Evolutionary conservation across 2,888 invertebrate genomes (phyloP), one percentile per base, ranked within the genome.

Genomic region (Drymonia ruficornis): DNA sequence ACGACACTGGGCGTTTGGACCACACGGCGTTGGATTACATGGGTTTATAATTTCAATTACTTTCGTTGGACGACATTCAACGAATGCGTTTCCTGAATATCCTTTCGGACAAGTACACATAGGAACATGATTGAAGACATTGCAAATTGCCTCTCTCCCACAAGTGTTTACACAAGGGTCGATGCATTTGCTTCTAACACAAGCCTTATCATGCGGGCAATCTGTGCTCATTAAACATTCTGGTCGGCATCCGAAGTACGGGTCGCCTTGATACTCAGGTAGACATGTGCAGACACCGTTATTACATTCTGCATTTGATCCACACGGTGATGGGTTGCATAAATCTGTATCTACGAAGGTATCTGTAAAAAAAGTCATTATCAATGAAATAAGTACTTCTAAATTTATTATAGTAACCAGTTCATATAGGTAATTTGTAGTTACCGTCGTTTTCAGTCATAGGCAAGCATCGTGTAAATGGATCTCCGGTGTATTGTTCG

Each of bases 101-200:
- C 95, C 94, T 59, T 80, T 81, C 29, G 93, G 93, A 80, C 95
- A 95, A 54, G 88, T 91, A 69, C 95, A 95, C 84, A 93, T 92
- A 0, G 94, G 94, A 44, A 93, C 83, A 72, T 94, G 94, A 72
- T 94, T 94, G 50, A 95, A 94, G 1, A 96, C 96, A 53, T 94
- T 93, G 74, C 97, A 97, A 47, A 94, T 81, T 4, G 97, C 96
- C 71, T 95, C 95, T 59, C 88, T 86, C 0, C 96, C 97, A 78
- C 97, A 97, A 28, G 96, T 96, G 67, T 95, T 95, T 11, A 94
- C 89, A 74, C 97, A 97, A 31, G 97, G 97, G 84, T 97, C 95
- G 45, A 93, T 78, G 75, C 97, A 97, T 87, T 96, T 96, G 74
- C 94, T 95, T 80, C 93, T 93, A 3, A 95, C 86, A 72, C 97